Evolutionary conservation across 2,113 vertebrate species (phyloP).

Genomic region (Ranitomeya imitator): DNA sequence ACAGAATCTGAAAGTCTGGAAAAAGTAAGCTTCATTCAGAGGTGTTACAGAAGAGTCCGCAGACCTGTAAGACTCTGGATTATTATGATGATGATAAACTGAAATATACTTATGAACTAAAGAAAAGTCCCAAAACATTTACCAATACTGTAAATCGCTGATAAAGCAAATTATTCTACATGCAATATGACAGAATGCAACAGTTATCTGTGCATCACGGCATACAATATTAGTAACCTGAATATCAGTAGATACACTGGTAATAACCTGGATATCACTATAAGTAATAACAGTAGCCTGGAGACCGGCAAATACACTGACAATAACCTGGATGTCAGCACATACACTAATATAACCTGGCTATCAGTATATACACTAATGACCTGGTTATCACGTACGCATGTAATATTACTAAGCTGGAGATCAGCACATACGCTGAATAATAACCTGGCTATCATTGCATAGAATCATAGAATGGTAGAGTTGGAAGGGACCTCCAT

Average conservation of each 20-base stretch:
- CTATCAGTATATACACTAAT: neutral
- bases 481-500: too few species aligned
- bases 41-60: constrained; percentile 1
- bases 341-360: too few species aligned
- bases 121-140: neutral
- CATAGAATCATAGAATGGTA: neutral
- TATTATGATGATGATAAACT: constrained; percentile 6
- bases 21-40: neutral
- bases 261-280: too few species aligned
- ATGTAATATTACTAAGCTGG: neutral
- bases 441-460: neutral
- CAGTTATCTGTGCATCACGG: neutral
- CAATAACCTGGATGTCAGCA: too few species aligned
- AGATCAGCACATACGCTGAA: neutral
- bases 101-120: neutral
- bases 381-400: neutral
- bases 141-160: neutral
- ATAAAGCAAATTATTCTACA: neutral
- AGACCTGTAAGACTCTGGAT: neutral
- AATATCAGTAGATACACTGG: neutral
- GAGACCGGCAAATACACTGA: too few species aligned
- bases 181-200: neutral
- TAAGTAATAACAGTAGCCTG: too few species aligned
- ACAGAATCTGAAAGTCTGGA: neutral
- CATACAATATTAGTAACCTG: neutral